Evolutionary conservation across 2,113 vertebrate species (phyloP), one percentile per base, ranked within the genome.

Genomic region (Neotoma lepida): DNA sequence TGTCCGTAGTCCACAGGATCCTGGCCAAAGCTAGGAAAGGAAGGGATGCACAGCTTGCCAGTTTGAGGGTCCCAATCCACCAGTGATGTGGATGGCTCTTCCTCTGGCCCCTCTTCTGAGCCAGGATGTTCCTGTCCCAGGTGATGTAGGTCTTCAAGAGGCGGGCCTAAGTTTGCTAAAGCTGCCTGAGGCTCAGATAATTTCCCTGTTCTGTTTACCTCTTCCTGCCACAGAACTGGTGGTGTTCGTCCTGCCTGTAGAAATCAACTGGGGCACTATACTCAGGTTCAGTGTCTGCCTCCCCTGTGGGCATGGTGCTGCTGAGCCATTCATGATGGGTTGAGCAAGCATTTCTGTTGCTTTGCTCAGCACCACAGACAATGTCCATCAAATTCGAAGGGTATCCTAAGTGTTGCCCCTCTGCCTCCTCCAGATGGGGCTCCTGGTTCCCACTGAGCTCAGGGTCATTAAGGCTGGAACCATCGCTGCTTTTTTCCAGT

Each of bases 41-140:
- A 95, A 70, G 98, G 98, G 71, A 99, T 97, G 89, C 96, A 97
- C 24, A 99, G 94, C 17, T 78, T 97, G 49, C 98, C 89, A 0
- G 96, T 98, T 28, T 56, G 87, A 33, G 98, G 98, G 96, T 98
- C 98, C 98, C 98, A 99, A 0, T 98, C 97, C 12, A 98, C 82
- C 70, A 98, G 63, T 0, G 97, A 96, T 24, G 77, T 94, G 1
- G 82, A 89, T 1, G 94, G 86, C 46, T 94, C 76, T 30, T 97
- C 96, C 30, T 97, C 93, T 15, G 94, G 94, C 0, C 0, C 61
- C 61, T 94, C 80, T 22, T 39, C 71, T 1, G 51, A n/a, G 46
- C 71, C 73, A 15, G 9, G 33, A 8, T 10, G 86, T 44, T 82
- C 77, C 89, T 44, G 70, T 1, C 46, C 22, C 68, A 2, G 24